Evolutionary conservation across 2,888 invertebrate species (phyloP), one percentile per base, ranked within the genome.

Genomic region (Dendrolimus houi): DNA sequence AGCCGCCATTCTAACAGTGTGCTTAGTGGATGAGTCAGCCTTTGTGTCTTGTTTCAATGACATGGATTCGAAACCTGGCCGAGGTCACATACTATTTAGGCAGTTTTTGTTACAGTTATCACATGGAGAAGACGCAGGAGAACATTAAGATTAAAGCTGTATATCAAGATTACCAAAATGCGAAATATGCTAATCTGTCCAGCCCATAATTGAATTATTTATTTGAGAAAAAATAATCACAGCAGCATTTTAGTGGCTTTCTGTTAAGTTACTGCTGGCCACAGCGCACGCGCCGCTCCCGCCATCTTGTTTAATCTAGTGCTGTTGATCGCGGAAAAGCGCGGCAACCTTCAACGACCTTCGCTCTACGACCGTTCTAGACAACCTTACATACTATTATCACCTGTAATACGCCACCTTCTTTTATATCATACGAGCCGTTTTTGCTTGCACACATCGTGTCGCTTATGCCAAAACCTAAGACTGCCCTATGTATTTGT

Each of bases 311-410:
- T 83, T 86, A 84, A 90, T 90, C 88, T 88, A 85, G 84, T 83
- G 85, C 85, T 84, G 85, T 85, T 86, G 88, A 88, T 87, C 88
- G 88, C 88, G 89, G 88, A 89, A 89, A 88, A 88, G 87, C 89
- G 83, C 83, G 85, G 54, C 89, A 88, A 87, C 88, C 89, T 89
- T 90, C 88, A 89, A 88, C 89, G 89, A 90, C 89, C 89, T 90
- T 90, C 89, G 88, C 87, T 89, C 88, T 83, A 82, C 87, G 82
- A 85, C 86, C 86, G 83, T 74, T 71, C 75, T 70, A 71, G 72
- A 74, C 72, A 73, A 68, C 69, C 68, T 68, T 64, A 64, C 81
- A 79, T 59, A 62, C 67, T 56, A 70, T 66, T 66, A 64, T 65
- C 63, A 66, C 63, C 69, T 63, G 58, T 72, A 72, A 55, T 42